Percentiles rank a stretch among this genome's conserved stretches.
phyloP scores from a whole-genome alignment of 2,797 vertebrate species.

The Chanos chanos region DNA sequence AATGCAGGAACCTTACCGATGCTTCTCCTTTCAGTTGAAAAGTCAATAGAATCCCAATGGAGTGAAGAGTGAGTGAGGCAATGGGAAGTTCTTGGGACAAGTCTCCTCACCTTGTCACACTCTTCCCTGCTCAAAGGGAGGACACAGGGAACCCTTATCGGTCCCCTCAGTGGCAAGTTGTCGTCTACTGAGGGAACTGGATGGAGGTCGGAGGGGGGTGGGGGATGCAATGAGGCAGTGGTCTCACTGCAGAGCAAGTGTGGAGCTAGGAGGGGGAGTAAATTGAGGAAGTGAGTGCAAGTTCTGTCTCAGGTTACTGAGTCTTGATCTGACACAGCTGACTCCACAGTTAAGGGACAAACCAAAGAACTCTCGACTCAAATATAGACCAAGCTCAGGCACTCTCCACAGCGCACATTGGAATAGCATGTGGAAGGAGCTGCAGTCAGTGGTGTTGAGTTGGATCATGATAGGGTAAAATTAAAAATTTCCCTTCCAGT shows the following conservation, averaged over 20 bases:
- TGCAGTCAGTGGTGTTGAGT: not conserved
- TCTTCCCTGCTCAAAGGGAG: slow-evolving; percentile 17
- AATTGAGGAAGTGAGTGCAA: slow-evolving; percentile 39
- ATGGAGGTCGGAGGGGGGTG: not conserved
- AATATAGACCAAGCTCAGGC: slow-evolving; percentile 41
- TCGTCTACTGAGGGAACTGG: slow-evolving; percentile 2
- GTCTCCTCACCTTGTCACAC: slow-evolving; percentile 10
- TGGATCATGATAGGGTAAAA: not conserved
- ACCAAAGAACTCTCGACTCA: slow-evolving; percentile 40
- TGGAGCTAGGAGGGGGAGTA: slow-evolving; percentile 15
- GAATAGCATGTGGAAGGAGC: slow-evolving; percentile 28
- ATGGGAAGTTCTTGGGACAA: not conserved
- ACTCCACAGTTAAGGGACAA: slow-evolving; percentile 45
- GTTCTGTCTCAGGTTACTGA: slow-evolving; percentile 37
- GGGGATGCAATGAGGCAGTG: slow-evolving; percentile 15
- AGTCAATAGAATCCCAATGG: slow-evolving; percentile 52
- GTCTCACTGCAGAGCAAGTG: slow-evolving; percentile 18
- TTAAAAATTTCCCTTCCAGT: not conserved
- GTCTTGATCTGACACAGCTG: slow-evolving; percentile 40
- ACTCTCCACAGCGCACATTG: slow-evolving; percentile 1
- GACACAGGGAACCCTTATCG: slow-evolving; percentile 13
- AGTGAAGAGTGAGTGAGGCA: slow-evolving; percentile 15
- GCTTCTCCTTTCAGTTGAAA: slow-evolving; percentile 9
- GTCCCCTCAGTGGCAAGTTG: slow-evolving; percentile 17
- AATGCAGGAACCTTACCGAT: slow-evolving; percentile 24